Evolutionary conservation across 2,888 invertebrate genomes (phyloP), one percentile per base, ranked within the genome.

Genomic region (Mesochorus sp.): DNA sequence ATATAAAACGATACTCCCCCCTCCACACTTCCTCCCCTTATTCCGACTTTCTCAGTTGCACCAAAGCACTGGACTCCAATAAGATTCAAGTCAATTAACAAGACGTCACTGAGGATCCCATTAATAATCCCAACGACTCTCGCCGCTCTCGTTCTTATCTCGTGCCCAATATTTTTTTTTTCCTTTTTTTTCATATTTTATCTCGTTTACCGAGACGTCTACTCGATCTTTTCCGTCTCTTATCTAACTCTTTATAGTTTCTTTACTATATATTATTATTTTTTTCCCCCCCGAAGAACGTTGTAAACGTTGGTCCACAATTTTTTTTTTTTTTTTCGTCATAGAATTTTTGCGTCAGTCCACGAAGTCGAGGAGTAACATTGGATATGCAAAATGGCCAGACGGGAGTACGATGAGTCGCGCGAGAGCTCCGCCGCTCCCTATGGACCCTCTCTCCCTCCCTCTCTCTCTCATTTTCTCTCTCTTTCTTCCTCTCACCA

Each of bases 11-110:
- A 77, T 72, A 49, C 70, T 47, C 51, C 57, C 34, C 17, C 24
- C 31, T 57, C 34, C 12, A n/a, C 26, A 14, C 51, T 17, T 26
- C 17, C 47, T 37, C 28, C 17, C 31, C 6, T 31, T 28, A 14
- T 26, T 31, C 53, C 12, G 12, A 14, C 12, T 28, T 39, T 44
- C 66, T n/a, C n/a, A n/a, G n/a, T n/a, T n/a, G n/a, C n/a, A 62
- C 74, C 67, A 72, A 82, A 24, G 53, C 62, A 82, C 81, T 82
- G 80, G 81, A 83, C 81, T 80, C 85, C 86, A 88, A 88, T 87
- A 88, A 88, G 88, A 87, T 88, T 85, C 85, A 67, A 86, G 88
- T 88, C 88, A 88, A 88, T 88, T 88, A 88, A 88, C 85, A 85
- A 80, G 80, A 85, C 85, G 85, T 85, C 85, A 81, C 28, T 42